Conservation (phyloP, 2,888 invertebrate genomes). For the Pammene aurita region DNA sequence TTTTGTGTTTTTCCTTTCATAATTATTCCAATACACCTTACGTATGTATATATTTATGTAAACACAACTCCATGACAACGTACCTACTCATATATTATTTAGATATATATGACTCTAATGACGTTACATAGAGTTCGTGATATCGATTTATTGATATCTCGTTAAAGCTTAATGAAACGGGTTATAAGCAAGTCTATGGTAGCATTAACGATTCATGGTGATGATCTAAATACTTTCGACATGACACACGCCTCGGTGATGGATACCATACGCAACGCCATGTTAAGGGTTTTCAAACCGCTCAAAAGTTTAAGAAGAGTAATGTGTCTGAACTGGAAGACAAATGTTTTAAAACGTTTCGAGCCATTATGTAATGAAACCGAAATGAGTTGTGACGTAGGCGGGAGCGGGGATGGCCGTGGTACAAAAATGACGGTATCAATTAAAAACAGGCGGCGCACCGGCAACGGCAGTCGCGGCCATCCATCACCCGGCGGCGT, state of each 20-base stretch:
- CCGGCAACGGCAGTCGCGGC: constrained; percentile 56
- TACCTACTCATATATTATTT: neutral
- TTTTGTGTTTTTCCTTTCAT: no score
- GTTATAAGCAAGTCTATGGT: constrained; percentile 22
- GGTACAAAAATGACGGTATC: constrained; percentile 75
- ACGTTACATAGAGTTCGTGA: constrained; percentile 26
- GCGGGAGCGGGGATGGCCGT: constrained; percentile 43
- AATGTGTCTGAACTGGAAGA: constrained; percentile 46
- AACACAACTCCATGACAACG: constrained; percentile 6
- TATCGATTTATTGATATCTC: constrained; percentile 37
- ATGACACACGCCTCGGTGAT: constrained; percentile 45
- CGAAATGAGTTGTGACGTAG: constrained; percentile 51
- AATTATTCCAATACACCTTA: no score
- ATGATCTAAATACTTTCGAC: constrained; percentile 51
- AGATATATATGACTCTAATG: neutral
- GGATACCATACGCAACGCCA: constrained; percentile 45
- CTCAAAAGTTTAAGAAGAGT: neutral
- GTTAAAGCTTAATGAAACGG: constrained; percentile 27
- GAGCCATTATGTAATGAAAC: constrained; percentile 55
- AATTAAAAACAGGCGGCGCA: constrained; percentile 72
- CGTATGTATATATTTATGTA: neutral
- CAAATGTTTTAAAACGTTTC: constrained; percentile 54
- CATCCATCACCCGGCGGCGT: constrained; percentile 72
- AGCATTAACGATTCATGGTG: constrained; percentile 47
- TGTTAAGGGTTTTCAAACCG: constrained; percentile 41